These are phyloP conservation scores for Caenorhabditis afra DNA, from an alignment of 2,888 invertebrate genomes.

Conservation along the genomic window DNA sequence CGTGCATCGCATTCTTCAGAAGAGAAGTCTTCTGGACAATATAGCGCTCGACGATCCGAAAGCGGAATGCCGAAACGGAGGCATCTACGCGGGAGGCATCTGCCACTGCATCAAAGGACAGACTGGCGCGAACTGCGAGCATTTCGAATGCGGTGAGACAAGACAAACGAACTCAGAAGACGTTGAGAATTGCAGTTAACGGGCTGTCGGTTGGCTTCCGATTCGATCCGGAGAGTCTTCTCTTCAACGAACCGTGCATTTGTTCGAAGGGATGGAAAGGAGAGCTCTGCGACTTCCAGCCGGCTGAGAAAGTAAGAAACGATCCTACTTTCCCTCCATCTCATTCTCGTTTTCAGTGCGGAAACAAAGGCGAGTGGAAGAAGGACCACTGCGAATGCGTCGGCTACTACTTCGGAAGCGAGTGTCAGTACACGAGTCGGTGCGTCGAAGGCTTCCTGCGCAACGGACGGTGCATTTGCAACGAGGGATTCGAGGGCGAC, in stretches of 20 bases:
- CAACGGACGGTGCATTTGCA: constrained; percentile 75
- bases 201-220: constrained; percentile 73
- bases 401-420: constrained; percentile 76
- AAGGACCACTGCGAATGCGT: constrained; percentile 73
- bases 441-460: constrained; percentile 72
- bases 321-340: no score
- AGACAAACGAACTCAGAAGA: background rate
- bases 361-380: constrained; percentile 75
- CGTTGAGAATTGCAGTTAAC: constrained; percentile 64
- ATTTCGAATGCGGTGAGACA: constrained; percentile 73
- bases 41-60: constrained; percentile 62
- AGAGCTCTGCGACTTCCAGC: constrained; percentile 73
- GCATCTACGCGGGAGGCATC: constrained; percentile 63
- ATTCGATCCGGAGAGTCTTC: constrained; percentile 72
- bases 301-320: constrained; percentile 71
- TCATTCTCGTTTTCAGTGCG: constrained; percentile 62
- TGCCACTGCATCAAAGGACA: constrained; percentile 75
- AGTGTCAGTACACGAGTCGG: constrained; percentile 76
- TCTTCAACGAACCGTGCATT: constrained; percentile 73
- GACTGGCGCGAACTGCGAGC: constrained; percentile 70
- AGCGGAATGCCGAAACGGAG: constrained; percentile 66
- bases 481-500: constrained; percentile 75
- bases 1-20: constrained; percentile 52
- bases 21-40: constrained; percentile 65
- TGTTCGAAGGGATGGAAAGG: constrained; percentile 75